Percentiles rank a stretch among this genome's conserved stretches.
Evolutionary conservation across 2,888 invertebrate species (phyloP).

Genomic region (Aspidiotus destructor): DNA sequence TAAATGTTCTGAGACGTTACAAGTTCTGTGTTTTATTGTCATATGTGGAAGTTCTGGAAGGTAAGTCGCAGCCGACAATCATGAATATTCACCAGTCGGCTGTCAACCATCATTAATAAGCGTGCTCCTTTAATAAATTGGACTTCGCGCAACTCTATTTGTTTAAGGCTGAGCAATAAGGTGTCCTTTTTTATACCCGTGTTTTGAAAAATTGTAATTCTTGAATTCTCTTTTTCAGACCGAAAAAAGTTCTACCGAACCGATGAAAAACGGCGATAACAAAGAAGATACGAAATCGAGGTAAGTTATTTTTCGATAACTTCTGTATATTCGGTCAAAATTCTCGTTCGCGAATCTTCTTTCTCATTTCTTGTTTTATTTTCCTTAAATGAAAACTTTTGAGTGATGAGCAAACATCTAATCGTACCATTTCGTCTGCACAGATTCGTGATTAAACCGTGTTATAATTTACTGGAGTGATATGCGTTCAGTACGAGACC

Average conservation of each 20-base stretch:
- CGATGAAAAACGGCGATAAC: neutral
- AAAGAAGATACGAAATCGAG: constrained; percentile 3
- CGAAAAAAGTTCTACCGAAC: neutral
- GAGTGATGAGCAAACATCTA: neutral
- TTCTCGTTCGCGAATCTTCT: no score
- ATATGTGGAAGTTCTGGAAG: constrained; percentile 25
- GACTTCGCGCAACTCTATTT: no score
- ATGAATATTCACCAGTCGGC: constrained; percentile 6
- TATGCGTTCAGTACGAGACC: constrained; percentile 27
- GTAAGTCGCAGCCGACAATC: constrained; percentile 18
- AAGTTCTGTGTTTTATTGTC: constrained; percentile 24
- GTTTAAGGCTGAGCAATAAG: no score
- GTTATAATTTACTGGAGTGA: constrained; percentile 28
- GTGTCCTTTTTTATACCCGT: no score
- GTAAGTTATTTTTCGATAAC: neutral
- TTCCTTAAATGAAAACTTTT: no score
- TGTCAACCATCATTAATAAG: constrained; percentile 6
- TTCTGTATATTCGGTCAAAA: neutral
- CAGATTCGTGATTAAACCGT: constrained; percentile 29
- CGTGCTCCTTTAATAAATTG: neutral
- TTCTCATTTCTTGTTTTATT: no score
- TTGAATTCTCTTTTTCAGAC: no score
- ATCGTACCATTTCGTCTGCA: constrained; percentile 11
- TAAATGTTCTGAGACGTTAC: constrained; percentile 29
- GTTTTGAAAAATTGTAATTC: no score